Conservation (phyloP, 2,888 invertebrate species). For the Dolichopus griseipennis region DNA sequence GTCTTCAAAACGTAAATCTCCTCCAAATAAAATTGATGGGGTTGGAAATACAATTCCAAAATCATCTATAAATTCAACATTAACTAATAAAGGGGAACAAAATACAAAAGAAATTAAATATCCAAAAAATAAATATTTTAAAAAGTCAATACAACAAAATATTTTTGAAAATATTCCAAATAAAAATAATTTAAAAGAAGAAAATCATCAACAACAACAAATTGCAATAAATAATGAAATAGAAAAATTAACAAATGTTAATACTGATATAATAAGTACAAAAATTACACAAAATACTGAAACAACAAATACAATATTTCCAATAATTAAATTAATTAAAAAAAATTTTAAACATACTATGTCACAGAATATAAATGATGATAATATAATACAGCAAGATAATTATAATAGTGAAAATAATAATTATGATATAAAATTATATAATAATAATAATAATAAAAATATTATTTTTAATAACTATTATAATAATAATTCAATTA, state of each 20-base stretch:
- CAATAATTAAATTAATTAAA: not conserved
- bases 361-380: not conserved
- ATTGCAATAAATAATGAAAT: too few relatives aligned
- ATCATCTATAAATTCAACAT: too few relatives aligned
- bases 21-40: constrained; percentile 88
- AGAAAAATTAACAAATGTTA: too few relatives aligned
- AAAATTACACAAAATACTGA: too few relatives aligned
- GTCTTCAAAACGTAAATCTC: constrained; percentile 95
- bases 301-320: constrained; percentile 15
- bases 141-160: too few relatives aligned
- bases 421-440: constrained; percentile 1
- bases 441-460: constrained; percentile 3
- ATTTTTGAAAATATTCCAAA: too few relatives aligned
- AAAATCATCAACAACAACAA: too few relatives aligned
- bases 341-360: not conserved
- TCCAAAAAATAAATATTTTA: too few relatives aligned
- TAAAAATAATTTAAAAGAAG: too few relatives aligned
- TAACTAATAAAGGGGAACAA: too few relatives aligned
- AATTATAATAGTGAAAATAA: constrained; percentile 10
- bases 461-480: not conserved
- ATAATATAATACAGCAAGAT: not conserved
- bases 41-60: constrained; percentile 33
- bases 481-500: constrained; percentile 9
- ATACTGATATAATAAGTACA: too few relatives aligned
- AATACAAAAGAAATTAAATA: too few relatives aligned